These are phyloP conservation scores for Strix uralensis DNA, from an alignment of 2,113 vertebrate species.

Conservation along the genomic window DNA sequence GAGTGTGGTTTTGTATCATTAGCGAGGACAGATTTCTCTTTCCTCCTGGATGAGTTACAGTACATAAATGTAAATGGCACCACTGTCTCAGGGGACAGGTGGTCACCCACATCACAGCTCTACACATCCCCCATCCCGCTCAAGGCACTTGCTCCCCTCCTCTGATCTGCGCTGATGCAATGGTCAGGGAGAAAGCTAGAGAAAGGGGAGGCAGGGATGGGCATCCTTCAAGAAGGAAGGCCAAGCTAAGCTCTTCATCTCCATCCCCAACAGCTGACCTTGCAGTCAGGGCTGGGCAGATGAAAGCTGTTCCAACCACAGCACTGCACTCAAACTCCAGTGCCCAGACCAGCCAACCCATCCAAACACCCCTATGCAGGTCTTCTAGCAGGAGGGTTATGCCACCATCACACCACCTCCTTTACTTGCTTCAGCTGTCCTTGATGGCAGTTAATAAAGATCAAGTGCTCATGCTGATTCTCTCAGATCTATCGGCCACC, in stretches of 20 bases:
- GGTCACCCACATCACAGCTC: neutral
- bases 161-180: neutral
- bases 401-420: neutral
- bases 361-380: neutral
- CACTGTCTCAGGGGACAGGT: slow-evolving; percentile 4
- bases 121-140: accelerated
- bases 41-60: neutral
- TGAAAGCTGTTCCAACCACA: neutral
- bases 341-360: neutral
- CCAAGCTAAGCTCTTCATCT: neutral
- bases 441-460: neutral
- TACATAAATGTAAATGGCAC: neutral
- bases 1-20: neutral
- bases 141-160: neutral
- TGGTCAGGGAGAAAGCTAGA: neutral
- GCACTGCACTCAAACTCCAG: neutral
- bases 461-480: neutral
- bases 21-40: neutral
- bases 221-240: neutral
- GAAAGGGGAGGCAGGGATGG: neutral
- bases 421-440: neutral
- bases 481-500: neutral
- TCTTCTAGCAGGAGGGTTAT: neutral
- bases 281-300: neutral
- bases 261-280: neutral